A percentile compares a stretch with the other conserved stretches of the same genome.
phyloP scores from a whole-genome alignment of 2,888 invertebrate species.

The Hydraecia micacea region DNA sequence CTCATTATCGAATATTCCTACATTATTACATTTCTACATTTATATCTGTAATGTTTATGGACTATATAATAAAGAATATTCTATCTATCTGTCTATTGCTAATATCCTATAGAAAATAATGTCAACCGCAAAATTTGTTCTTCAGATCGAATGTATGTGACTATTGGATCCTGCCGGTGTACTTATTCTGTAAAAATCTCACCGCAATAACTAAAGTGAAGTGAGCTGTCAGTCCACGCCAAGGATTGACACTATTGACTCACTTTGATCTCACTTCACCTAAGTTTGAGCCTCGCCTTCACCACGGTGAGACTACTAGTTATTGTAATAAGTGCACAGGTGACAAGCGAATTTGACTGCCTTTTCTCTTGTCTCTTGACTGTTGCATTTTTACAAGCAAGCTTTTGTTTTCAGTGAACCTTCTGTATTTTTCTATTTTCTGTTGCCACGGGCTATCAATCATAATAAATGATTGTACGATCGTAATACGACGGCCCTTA shows the following conservation, averaged over 20 bases:
- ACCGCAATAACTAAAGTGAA: no score
- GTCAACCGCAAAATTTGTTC: not conserved
- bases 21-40: no score
- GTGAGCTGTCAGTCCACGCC: no score
- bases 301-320: not conserved
- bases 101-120: not conserved
- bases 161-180: not conserved
- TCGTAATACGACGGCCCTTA: conserved; percentile 47
- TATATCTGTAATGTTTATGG: no score
- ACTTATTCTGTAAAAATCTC: not conserved
- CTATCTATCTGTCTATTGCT: no score
- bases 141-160: not conserved
- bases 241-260: no score
- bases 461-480: conserved; percentile 53
- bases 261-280: no score
- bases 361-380: not conserved
- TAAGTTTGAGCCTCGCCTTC: no score
- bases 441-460: conserved; percentile 41
- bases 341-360: not conserved
- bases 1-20: no score
- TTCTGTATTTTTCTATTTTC: conserved; percentile 13
- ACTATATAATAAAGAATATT: no score
- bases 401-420: conserved; percentile 5
- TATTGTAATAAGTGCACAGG: not conserved
- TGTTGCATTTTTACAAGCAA: not conserved